Conservation (phyloP, 2,888 invertebrate genomes). For the Reticulitermes lucifugus region DNA sequence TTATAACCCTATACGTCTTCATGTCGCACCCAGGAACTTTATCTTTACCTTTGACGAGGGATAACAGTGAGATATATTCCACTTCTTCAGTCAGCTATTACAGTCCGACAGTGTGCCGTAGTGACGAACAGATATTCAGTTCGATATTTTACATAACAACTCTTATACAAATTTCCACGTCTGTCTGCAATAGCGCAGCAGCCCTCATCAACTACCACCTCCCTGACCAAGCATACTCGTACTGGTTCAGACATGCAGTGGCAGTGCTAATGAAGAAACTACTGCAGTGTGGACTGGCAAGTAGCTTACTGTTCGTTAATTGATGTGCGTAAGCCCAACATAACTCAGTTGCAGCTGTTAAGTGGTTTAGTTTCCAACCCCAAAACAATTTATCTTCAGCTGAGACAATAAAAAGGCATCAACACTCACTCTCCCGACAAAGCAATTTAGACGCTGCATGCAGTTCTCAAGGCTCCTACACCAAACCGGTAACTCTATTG, state of each 20-base stretch:
- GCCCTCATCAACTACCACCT: no score
- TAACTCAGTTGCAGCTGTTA: constrained; percentile 3
- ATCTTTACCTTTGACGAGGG: no score
- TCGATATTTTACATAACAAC: no score
- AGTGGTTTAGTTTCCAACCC: constrained; percentile 28
- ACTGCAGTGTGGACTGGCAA: neutral
- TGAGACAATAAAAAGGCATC: constrained; percentile 15
- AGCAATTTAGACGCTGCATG: neutral
- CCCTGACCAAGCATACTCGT: neutral
- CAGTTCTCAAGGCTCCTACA: neutral
- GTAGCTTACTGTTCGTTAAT: constrained; percentile 19
- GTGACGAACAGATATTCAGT: no score
- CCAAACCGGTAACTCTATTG: no score
- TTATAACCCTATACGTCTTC: no score
- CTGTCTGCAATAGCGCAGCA: no score
- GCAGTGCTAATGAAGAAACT: neutral
- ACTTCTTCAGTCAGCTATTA: no score
- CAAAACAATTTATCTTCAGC: neutral
- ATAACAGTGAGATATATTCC: no score
- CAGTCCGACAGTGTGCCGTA: no score
- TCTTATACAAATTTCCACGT: no score
- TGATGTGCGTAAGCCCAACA: neutral
- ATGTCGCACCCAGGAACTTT: no score
- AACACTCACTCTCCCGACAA: neutral
- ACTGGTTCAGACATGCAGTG: neutral